These are phyloP conservation scores for Sciaenops ocellatus DNA, from an alignment of 2,797 vertebrate species.

Conservation along the genomic window DNA sequence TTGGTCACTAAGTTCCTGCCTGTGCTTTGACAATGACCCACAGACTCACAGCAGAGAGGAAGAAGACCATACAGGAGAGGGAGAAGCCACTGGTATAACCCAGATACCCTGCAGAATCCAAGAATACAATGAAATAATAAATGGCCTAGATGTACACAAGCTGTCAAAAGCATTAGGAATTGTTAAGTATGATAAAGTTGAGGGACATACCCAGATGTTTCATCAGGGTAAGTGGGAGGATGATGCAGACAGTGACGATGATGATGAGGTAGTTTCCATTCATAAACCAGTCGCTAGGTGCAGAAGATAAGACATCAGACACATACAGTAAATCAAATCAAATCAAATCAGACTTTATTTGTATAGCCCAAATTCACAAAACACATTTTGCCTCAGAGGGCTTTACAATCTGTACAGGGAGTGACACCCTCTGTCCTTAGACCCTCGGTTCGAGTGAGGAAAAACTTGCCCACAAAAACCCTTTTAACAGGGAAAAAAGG, in stretches of 20 bases:
- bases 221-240: conserved; percentile 94
- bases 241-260: conserved; percentile 88
- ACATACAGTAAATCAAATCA: no score
- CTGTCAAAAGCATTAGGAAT: not conserved
- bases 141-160: not conserved
- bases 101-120: conserved; percentile 89
- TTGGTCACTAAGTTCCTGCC: no score
- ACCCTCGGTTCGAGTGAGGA: no score
- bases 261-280: conserved; percentile 94
- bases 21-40: no score
- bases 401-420: no score
- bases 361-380: no score
- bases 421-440: no score
- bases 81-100: conserved; percentile 98
- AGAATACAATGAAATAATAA: conserved; percentile 11
- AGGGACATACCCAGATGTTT: conserved; percentile 91
- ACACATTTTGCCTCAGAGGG: no score
- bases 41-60: conserved; percentile 94
- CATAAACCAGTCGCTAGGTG: conserved; percentile 91
- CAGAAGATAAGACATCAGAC: conserved; percentile 23
- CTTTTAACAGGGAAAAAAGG: no score
- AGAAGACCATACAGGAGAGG: conserved; percentile 97
- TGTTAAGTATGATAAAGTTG: not conserved
- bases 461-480: no score
- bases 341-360: no score